Conservation (phyloP, 2,113 vertebrate genomes). For the Fregetta grallaria region DNA sequence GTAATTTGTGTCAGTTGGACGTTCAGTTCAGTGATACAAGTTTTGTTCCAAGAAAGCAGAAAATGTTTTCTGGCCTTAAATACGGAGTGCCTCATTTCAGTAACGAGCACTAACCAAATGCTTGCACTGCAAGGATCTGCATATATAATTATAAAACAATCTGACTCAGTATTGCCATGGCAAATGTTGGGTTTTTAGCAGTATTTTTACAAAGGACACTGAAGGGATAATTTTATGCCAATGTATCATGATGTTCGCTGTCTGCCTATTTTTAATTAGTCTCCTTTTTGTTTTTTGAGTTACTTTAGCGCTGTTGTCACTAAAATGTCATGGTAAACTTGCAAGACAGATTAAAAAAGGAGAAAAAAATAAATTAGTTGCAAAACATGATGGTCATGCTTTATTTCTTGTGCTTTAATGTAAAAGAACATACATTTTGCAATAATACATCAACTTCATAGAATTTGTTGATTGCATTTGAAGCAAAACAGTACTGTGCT, state of each 20-base stretch:
- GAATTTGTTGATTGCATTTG: constrained; percentile 47
- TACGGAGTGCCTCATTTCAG: not conserved
- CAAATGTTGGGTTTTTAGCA: constrained; percentile 14
- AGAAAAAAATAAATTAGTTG: constrained; percentile 63
- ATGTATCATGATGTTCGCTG: constrained; percentile 23
- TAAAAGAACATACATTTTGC: constrained; percentile 50
- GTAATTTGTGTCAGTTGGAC: not conserved
- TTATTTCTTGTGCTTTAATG: constrained; percentile 61
- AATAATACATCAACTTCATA: constrained; percentile 43
- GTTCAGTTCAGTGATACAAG: not conserved
- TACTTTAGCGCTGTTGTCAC: constrained; percentile 59
- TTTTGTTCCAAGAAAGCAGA: not conserved
- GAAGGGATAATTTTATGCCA: constrained; percentile 58
- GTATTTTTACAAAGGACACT: constrained; percentile 43
- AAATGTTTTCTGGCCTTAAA: not conserved
- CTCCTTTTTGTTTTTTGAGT: constrained; percentile 48
- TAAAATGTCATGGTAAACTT: constrained; percentile 69
- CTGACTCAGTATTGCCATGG: constrained; percentile 50
- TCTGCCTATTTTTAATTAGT: constrained; percentile 65
- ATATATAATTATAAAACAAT: constrained; percentile 40
- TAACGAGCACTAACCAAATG: not conserved
- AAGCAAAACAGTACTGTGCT: not conserved
- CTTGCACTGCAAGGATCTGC: not conserved
- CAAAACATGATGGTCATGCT: constrained; percentile 68
- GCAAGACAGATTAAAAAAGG: constrained; percentile 60